Evolutionary conservation across 2,888 invertebrate species (phyloP).

Genomic region (Cremastinae sp.): DNA sequence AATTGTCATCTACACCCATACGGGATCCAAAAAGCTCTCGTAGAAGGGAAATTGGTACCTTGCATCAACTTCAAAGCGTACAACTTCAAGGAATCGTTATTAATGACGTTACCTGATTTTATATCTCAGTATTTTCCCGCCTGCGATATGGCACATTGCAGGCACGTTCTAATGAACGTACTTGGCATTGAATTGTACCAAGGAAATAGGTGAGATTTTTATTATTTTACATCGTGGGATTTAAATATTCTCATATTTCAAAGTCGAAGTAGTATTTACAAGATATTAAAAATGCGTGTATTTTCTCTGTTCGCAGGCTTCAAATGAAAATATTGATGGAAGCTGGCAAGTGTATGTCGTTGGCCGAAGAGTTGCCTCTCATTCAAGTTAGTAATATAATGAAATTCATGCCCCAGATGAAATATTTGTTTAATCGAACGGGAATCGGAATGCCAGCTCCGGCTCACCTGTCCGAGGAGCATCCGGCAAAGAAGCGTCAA

Average conservation of each 20-base stretch:
- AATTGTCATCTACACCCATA: conserved; percentile 78
- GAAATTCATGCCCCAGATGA: conserved; percentile 92
- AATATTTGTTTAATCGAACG: conserved; percentile 88
- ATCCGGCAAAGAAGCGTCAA: conserved; percentile 81
- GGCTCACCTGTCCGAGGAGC: conserved; percentile 77
- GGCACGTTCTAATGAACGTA: conserved; percentile 89
- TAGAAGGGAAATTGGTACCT: conserved; percentile 90
- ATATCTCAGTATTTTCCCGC: conserved; percentile 90
- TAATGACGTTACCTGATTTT: conserved; percentile 91
- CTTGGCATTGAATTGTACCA: conserved; percentile 89
- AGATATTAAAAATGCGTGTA: too few species aligned
- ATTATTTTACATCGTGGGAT: too few species aligned
- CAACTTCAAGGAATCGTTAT: conserved; percentile 87
- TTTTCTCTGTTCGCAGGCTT: conserved; percentile 80
- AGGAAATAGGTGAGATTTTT: conserved; percentile 88
- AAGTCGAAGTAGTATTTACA: too few species aligned
- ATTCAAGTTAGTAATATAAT: conserved; percentile 92
- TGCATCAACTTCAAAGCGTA: conserved; percentile 94
- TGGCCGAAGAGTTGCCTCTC: conserved; percentile 88
- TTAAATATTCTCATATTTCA: too few species aligned
- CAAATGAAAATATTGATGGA: conserved; percentile 90
- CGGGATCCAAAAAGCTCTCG: conserved; percentile 88
- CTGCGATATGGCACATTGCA: conserved; percentile 87
- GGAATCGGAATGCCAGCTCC: conserved; percentile 78
- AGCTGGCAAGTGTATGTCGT: conserved; percentile 87